Base-by-base conservation (phyloP, 1,140 invertebrate species). In the Neodiprion pinetum region DNA sequence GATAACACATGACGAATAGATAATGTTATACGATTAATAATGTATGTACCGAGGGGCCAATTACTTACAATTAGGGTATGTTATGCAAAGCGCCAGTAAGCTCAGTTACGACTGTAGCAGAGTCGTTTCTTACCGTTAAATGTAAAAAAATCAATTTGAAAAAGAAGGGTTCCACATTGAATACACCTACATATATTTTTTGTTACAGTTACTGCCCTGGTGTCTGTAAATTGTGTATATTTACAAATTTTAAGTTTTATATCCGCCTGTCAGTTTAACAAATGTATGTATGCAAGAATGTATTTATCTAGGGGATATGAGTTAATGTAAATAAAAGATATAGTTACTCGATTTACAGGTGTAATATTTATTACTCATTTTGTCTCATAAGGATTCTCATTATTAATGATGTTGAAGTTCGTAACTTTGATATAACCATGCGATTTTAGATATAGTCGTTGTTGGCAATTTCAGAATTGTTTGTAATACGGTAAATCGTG, bases 11-110 rank as follows among this genome's bases (percentile, higher is more conserved):
- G 9, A 61, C 53, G 53, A 61, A 40, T 61, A 61, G 53, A 17
- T 17, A 61, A 61, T 61, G 53, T 61, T 61, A 61, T 61, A 17
- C 53, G n/a, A 61, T 61, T 61, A 17, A 61, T 61, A 61, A 7
- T 61, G 53, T 61, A 61, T 61, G 53, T 61, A 61, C n/a, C 53
- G 53, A 61, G 53, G 53, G 53, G 53, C 53, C 53, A 61, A 61
- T 17, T 61, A 61, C 53, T 61, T 61, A 61, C 53, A 61, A 61
- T 61, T 61, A 61, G 53, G 53, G 11, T 61, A 61, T 61, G 53
- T 61, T 14, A 17, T 12, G 11, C 11, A 17, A 17, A 61, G 53
- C n/a, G 53, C n/a, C 53, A 40, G 28, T 40, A 5, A 40, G 28
- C 28, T 40, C 28, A 5, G 28, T 40, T 40, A 40, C 28, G 28